Evolutionary conservation across 2,797 vertebrate genomes (phyloP).

Genomic region (Danio jaintianensis): DNA sequence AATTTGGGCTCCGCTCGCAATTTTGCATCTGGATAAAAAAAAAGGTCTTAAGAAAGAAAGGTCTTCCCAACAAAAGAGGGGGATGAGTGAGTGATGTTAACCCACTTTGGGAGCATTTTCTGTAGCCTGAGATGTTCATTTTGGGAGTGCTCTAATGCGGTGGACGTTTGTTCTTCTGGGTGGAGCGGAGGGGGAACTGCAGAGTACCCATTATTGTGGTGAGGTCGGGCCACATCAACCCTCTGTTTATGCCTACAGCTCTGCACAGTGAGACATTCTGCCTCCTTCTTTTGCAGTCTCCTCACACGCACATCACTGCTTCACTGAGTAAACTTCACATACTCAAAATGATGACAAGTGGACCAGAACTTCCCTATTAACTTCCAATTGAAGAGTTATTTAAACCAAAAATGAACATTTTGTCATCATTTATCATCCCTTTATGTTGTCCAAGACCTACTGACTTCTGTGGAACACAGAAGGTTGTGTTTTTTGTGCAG

Average conservation of each 20-base stretch:
- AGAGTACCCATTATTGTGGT: constrained; percentile 70
- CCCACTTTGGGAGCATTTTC: constrained; percentile 36
- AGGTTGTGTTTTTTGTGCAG: not conserved
- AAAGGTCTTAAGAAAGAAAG: constrained; percentile 1
- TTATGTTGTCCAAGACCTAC: not conserved
- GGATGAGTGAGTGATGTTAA: constrained; percentile 10
- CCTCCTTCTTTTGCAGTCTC: constrained; percentile 53
- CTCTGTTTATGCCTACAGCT: constrained; percentile 66
- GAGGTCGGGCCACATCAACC: constrained; percentile 68
- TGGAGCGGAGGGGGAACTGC: constrained; percentile 45
- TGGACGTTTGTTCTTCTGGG: constrained; percentile 48
- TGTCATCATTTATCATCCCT: not conserved
- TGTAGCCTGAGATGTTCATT: constrained; percentile 55
- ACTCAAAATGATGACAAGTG: not conserved
- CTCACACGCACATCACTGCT: constrained; percentile 62
- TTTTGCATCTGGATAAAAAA: constrained; percentile 26
- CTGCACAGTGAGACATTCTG: constrained; percentile 55
- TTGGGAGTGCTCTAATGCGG: constrained; percentile 61
- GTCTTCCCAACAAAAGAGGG: constrained; percentile 44
- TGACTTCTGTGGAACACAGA: not conserved
- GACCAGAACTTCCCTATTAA: constrained; percentile 32
- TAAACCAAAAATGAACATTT: not conserved
- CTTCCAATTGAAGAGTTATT: not conserved
- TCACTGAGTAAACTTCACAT: constrained; percentile 40
- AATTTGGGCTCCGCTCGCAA: constrained; percentile 13